Percentiles rank a stretch among this genome's conserved stretches.
Evolutionary conservation across 2,113 vertebrate species (phyloP).

Genomic region (Microcebus griseorufus): DNA sequence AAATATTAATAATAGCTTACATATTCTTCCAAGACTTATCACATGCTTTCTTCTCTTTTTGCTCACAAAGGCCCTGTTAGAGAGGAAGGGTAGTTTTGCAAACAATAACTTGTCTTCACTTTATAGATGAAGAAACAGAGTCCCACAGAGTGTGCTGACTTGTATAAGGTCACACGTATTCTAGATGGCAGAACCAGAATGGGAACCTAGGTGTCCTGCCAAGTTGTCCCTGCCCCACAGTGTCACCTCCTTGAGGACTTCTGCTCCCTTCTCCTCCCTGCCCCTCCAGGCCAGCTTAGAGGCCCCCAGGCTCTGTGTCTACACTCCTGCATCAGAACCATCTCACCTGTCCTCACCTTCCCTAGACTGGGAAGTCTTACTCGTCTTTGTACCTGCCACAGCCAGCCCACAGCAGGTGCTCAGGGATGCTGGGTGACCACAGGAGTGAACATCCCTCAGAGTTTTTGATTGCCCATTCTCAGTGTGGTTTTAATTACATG

Average conservation of each 20-base stretch:
- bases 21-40: background rate
- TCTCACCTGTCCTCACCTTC: background rate
- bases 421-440: background rate
- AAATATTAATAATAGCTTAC: constrained; percentile 34
- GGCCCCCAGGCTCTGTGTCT: background rate
- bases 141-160: background rate
- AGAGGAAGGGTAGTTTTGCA: constrained; percentile 6
- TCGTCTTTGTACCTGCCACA: background rate
- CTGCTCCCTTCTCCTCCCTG: background rate
- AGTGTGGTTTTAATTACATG: background rate
- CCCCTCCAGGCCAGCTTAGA: background rate
- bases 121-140: background rate
- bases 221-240: too few relatives aligned
- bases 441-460: background rate
- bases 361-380: background rate
- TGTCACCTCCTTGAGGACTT: background rate
- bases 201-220: background rate
- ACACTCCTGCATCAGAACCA: too few relatives aligned
- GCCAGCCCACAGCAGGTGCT: background rate
- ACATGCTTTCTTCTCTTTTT: background rate
- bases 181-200: background rate
- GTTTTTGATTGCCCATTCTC: background rate
- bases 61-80: background rate
- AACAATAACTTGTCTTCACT: background rate
- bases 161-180: background rate